Evolutionary conservation across 2,797 vertebrate genomes (phyloP).

Genomic region (Hippopotamyrus pictus): DNA sequence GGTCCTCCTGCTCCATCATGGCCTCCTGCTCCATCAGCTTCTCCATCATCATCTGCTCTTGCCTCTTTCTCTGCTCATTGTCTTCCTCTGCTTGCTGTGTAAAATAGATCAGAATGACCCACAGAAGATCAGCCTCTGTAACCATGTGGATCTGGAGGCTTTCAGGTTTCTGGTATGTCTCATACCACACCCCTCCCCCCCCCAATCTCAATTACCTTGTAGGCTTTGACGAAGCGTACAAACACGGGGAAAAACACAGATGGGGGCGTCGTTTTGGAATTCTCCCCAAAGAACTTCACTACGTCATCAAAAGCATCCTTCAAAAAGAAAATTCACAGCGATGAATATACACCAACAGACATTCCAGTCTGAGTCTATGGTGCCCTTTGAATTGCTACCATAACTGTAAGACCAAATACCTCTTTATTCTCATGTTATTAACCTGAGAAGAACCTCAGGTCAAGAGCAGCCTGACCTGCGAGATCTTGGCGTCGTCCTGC

Average conservation of each 20-base stretch:
- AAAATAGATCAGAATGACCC: not conserved
- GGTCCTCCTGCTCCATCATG: conserved; percentile 72
- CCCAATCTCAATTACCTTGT: conserved; percentile 64
- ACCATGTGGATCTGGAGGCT: not conserved
- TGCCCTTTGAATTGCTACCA: not conserved
- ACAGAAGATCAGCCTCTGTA: not conserved
- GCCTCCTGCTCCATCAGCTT: conserved; percentile 84
- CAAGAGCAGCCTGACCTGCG: conserved; percentile 65
- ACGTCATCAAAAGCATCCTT: conserved; percentile 93
- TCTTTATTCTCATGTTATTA: not conserved
- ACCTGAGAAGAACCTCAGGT: not conserved
- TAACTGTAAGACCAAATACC: not conserved
- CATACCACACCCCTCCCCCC: not conserved
- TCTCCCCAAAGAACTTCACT: conserved; percentile 94
- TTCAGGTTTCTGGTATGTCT: not conserved
- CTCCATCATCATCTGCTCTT: conserved; percentile 82
- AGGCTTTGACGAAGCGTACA: conserved; percentile 92
- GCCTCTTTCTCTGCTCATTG: conserved; percentile 79
- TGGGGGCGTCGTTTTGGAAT: conserved; percentile 88
- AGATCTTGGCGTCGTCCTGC: conserved; percentile 88
- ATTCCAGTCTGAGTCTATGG: not conserved
- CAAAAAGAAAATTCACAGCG: not conserved
- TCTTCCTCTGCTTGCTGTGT: conserved; percentile 81
- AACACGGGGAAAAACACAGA: conserved; percentile 94
- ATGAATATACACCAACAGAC: not conserved